A percentile compares a stretch with the other conserved stretches of the same genome.
Evolutionary conservation across 2,888 invertebrate genomes (phyloP).

Genomic region (Boloria selene): DNA sequence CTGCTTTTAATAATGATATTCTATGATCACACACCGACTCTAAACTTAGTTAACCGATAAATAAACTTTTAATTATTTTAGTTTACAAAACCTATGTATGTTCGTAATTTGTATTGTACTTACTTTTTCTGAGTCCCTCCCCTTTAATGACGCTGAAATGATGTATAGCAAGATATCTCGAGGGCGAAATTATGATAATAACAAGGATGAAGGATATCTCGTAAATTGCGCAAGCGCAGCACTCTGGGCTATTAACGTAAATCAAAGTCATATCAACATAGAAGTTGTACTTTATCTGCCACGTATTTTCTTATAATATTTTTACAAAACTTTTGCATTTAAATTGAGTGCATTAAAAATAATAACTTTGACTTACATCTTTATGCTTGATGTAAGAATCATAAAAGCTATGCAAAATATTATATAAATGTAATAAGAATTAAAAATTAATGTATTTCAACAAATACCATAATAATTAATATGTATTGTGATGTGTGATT

Average conservation of each 20-base stretch:
- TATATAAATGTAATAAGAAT: no score
- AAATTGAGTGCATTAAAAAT: no score
- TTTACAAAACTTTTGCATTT: no score
- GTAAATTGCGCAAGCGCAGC: neutral
- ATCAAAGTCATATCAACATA: neutral
- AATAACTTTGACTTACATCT: no score
- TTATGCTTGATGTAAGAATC: no score
- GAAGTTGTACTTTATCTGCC: no score
- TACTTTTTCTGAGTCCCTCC: neutral
- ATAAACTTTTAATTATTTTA: neutral
- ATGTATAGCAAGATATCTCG: conserved; percentile 3
- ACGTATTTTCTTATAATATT: no score
- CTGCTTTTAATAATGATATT: neutral
- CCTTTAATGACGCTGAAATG: conserved; percentile 2
- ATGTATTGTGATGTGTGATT: no score
- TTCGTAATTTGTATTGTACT: neutral
- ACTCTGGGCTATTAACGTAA: neutral
- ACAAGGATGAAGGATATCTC: conserved; percentile 5
- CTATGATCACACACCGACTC: neutral
- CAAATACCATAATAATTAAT: no score
- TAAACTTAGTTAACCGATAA: neutral
- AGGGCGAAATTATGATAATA: conserved; percentile 11
- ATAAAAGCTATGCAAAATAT: no score
- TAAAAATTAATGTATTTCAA: no score
- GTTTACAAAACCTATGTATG: neutral